These are phyloP conservation scores for Ranitomeya variabilis DNA, from an alignment of 2,113 vertebrate species.

Conservation along the genomic window DNA sequence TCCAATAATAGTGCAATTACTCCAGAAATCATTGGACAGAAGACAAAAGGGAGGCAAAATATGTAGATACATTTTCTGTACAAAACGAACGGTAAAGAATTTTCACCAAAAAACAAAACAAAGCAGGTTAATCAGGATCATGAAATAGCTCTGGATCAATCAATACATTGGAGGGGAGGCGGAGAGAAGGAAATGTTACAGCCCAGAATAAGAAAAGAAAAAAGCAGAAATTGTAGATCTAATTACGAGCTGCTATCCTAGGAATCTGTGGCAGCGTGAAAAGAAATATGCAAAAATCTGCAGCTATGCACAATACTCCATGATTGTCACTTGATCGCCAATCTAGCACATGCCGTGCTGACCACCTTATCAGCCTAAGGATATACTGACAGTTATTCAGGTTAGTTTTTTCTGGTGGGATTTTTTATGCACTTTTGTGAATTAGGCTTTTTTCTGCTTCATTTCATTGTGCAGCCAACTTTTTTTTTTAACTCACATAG, in stretches of 20 bases:
- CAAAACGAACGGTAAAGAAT: background rate
- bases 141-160: background rate
- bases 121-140: background rate
- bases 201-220: background rate
- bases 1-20: constrained; percentile 15
- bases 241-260: background rate
- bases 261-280: background rate
- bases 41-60: constrained; percentile 6
- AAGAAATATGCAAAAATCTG: constrained; percentile 12
- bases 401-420: too few relatives aligned
- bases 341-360: background rate
- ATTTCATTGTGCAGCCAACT: too few relatives aligned
- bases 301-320: background rate
- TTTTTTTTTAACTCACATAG: too few relatives aligned
- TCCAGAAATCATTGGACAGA: background rate
- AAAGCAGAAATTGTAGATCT: background rate
- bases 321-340: background rate
- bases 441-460: too few relatives aligned
- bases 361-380: background rate
- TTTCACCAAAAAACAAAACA: background rate
- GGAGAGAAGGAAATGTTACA: background rate
- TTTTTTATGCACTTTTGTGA: too few relatives aligned
- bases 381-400: too few relatives aligned
- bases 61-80: constrained; percentile 8
- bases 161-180: background rate